Evolutionary conservation across 2,888 invertebrate genomes (phyloP), one percentile per base, ranked within the genome.

Genomic region (Onchidella celtica): DNA sequence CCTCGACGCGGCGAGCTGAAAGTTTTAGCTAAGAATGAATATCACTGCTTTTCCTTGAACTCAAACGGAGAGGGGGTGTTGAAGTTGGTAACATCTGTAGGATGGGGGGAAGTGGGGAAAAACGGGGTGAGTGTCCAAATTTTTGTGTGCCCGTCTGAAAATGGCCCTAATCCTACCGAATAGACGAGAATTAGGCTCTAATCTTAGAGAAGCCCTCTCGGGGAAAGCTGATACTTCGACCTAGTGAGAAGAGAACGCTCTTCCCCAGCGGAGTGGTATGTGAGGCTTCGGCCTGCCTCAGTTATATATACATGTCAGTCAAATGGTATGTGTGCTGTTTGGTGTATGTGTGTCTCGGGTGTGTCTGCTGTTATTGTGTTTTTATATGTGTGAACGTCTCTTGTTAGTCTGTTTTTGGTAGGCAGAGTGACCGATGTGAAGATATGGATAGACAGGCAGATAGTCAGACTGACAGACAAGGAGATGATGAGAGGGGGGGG

Each of bases 141-240:
- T n/a, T 66, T 65, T 66, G 76, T 66, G 66, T 32, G 47, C n/a
- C 36, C n/a, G 36, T 73, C 24, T 73, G 47, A 11, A 73, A 73
- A 73, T 73, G 17, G 47, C 24, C 73, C n/a, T 73, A 73, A 73
- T 59, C 73, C 73, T 14, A 59, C 9, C 34, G 55, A 57, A 73
- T 59, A 59, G 34, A 73, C 47, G 73, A 38, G 73, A 59, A 73
- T 73, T 73, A 73, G 11, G 32, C 24, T 17, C 27, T 73, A 73
- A 73, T 73, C 73, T 73, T 34, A 0, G 34, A 36, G 11, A 61
- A 73, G 36, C 34, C 59, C 24, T 9, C 24, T 14, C 24, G 21
- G 59, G 59, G 59, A 61, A 61, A 61, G 36, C 14, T 61, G 73
- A 73, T 73, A 70, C 32, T 29, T 47, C 47, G 47, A 47, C 47